Evolutionary conservation across 2,888 invertebrate genomes (phyloP).

Genomic region (Agrilus cyanescens): DNA sequence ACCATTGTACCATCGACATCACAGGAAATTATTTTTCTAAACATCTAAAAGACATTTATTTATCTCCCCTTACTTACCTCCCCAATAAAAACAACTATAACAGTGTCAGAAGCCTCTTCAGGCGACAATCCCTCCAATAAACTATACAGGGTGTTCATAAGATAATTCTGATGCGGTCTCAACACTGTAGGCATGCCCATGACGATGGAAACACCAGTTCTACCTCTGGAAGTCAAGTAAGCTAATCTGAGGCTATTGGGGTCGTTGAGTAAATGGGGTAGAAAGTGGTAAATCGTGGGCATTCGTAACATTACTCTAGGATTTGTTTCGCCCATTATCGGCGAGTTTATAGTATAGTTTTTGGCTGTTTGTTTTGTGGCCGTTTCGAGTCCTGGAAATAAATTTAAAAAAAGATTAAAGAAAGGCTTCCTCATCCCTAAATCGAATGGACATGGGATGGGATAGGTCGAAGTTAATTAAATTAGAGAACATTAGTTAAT

Average conservation of each 20-base stretch:
- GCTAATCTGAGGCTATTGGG: slow-evolving; percentile 67
- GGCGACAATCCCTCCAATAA: slow-evolving; percentile 67
- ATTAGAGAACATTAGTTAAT: no score
- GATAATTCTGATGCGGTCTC: slow-evolving; percentile 76
- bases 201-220: slow-evolving; percentile 68
- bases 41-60: no score
- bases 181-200: slow-evolving; percentile 85
- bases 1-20: no score
- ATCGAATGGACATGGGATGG: no score
- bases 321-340: slow-evolving; percentile 8
- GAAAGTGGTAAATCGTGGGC: slow-evolving; percentile 72
- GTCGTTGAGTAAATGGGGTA: slow-evolving; percentile 76
- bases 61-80: slow-evolving; percentile 53
- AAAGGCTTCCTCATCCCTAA: no score
- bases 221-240: slow-evolving; percentile 61
- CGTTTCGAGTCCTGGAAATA: no score
- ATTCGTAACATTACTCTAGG: slow-evolving; percentile 45
- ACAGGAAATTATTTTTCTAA: no score
- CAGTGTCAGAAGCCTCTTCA: slow-evolving; percentile 59
- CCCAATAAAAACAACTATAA: slow-evolving; percentile 79
- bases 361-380: no score
- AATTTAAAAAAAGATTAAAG: no score
- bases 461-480: no score
- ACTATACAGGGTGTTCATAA: slow-evolving; percentile 75
- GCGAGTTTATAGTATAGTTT: no score